phyloP scores from a whole-genome alignment of 2,797 vertebrate genomes.

The Serranus cabrilla region DNA sequence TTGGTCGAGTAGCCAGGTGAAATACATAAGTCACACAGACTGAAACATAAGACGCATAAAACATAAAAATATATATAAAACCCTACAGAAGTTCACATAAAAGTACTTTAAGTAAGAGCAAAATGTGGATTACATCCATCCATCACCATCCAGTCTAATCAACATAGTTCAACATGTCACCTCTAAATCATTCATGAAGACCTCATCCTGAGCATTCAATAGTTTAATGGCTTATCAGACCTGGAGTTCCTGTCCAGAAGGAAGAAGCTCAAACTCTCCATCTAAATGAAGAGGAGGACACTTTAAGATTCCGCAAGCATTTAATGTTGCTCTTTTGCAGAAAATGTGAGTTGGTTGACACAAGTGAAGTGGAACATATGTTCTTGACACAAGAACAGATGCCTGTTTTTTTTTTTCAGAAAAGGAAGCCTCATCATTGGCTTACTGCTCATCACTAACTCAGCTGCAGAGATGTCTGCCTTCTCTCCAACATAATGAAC shows the following conservation, averaged over 20 bases:
- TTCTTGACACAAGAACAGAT: no score
- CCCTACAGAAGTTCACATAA: not conserved
- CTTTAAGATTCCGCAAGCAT: not conserved
- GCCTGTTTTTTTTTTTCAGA: not conserved
- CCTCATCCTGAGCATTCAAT: not conserved
- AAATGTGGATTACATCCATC: not conserved
- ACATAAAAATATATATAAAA: not conserved
- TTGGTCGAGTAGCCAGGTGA: not conserved
- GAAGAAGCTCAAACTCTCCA: not conserved
- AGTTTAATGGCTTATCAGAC: not conserved
- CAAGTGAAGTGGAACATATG: not conserved
- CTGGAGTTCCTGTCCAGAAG: not conserved
- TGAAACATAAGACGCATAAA: not conserved
- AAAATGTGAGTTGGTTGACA: not conserved
- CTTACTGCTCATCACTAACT: not conserved
- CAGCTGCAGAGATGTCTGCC: no score
- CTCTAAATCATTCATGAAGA: not conserved
- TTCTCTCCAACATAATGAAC: no score
- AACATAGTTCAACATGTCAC: not conserved
- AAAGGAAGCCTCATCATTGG: not conserved
- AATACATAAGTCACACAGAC: not conserved
- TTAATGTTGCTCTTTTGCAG: not conserved
- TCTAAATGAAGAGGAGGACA: not conserved
- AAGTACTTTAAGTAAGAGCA: not conserved
- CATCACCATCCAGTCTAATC: constrained; percentile 5